phyloP scores from a whole-genome alignment of 30 jellyfish, hydroid and myxozoan genomes.

The Sanderia malayensis region DNA sequence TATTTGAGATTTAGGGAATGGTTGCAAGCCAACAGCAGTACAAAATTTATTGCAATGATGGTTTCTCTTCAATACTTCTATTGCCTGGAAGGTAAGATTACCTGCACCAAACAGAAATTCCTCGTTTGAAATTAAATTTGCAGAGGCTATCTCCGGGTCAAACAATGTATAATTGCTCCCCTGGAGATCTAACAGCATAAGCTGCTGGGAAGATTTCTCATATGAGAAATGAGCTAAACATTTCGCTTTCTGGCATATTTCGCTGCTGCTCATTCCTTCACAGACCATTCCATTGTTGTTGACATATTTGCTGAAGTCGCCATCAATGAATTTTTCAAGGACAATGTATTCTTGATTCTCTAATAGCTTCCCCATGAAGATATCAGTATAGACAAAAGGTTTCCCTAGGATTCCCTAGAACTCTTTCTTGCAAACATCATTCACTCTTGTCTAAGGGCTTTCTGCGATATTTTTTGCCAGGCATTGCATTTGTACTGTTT shows the following conservation, averaged over 20 bases:
- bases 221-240: slow-evolving; percentile 26
- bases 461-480: slow-evolving; percentile 15
- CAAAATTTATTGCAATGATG: slow-evolving; percentile 31
- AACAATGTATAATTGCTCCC: slow-evolving; percentile 16
- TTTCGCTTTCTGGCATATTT: slow-evolving; percentile 21
- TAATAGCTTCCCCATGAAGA: slow-evolving; percentile 20
- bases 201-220: slow-evolving; percentile 14
- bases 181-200: slow-evolving; percentile 33
- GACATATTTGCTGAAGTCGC: slow-evolving; percentile 26
- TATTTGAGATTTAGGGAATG: background rate
- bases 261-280: slow-evolving; percentile 13
- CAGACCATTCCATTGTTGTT: slow-evolving; percentile 45
- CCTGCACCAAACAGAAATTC: slow-evolving; percentile 14
- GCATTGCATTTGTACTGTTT: slow-evolving; percentile 28
- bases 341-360: slow-evolving; percentile 1
- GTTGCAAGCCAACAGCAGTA: slow-evolving; percentile 17
- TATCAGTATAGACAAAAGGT: slow-evolving; percentile 13
- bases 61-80: background rate
- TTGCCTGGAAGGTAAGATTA: slow-evolving; percentile 15
- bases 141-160: slow-evolving; percentile 44
- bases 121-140: slow-evolving; percentile 8
- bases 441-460: slow-evolving; percentile 8
- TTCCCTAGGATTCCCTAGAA: too few relatives aligned
- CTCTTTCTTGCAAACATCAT: slow-evolving; percentile 5
- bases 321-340: slow-evolving; percentile 18